Conservation (phyloP, 2,888 invertebrate genomes). For the Stenolophus ochropezus region DNA sequence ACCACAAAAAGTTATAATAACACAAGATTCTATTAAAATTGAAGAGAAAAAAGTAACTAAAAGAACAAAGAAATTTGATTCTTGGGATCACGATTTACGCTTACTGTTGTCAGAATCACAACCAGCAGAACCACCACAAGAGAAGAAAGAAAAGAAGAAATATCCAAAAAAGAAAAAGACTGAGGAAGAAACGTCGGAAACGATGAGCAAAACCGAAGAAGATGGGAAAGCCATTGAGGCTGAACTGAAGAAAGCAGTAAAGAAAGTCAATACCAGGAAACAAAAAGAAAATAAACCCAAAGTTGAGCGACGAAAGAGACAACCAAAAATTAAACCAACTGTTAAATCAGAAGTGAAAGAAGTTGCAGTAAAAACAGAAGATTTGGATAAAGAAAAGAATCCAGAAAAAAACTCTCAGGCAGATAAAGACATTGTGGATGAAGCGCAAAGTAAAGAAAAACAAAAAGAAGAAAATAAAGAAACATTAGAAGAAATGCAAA, state of each 20-base stretch:
- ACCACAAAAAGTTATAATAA: too few relatives aligned
- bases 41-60: slow-evolving; percentile 42
- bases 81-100: slow-evolving; percentile 68
- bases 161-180: slow-evolving; percentile 27
- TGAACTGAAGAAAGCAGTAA: slow-evolving; percentile 57
- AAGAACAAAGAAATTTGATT: slow-evolving; percentile 47
- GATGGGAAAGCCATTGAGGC: slow-evolving; percentile 60
- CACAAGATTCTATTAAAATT: background rate
- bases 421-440: slow-evolving; percentile 22
- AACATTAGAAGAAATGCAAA: slow-evolving; percentile 55
- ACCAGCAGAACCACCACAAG: too few relatives aligned
- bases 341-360: slow-evolving; percentile 35
- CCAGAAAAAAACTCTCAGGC: slow-evolving; percentile 55
- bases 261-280: slow-evolving; percentile 32
- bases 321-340: slow-evolving; percentile 50
- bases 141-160: slow-evolving; percentile 59
- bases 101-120: too few relatives aligned
- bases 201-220: slow-evolving; percentile 50
- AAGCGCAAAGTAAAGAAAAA: background rate
- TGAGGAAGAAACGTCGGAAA: slow-evolving; percentile 34
- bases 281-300: background rate
- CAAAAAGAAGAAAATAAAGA: slow-evolving; percentile 34
- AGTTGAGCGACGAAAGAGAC: slow-evolving; percentile 21
- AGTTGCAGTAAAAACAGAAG: slow-evolving; percentile 16
- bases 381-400: slow-evolving; percentile 47